These are phyloP conservation scores for Hycleus phaleratus DNA, from an alignment of 1,140 invertebrate species.

Conservation along the genomic window DNA sequence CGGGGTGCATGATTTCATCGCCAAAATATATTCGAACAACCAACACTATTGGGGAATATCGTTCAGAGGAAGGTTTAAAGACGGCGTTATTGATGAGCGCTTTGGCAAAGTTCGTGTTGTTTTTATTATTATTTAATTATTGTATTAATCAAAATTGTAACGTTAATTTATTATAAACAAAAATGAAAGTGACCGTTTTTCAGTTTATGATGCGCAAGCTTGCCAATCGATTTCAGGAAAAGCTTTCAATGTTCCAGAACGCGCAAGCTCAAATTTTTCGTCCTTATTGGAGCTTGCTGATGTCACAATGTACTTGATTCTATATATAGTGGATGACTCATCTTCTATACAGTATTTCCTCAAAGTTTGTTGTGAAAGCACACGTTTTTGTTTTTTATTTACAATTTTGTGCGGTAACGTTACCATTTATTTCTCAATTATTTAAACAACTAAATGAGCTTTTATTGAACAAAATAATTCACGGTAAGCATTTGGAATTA, in stretches of 20 bases:
- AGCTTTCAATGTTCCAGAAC: slow-evolving; percentile 11
- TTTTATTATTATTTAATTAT: no score
- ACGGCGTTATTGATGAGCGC: no score
- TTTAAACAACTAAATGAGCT: no score
- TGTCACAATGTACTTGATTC: slow-evolving; percentile 29
- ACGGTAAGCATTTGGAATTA: neutral
- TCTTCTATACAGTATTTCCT: slow-evolving; percentile 33
- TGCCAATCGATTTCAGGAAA: slow-evolving; percentile 22
- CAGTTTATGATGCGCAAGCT: slow-evolving; percentile 13
- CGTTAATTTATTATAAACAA: neutral
- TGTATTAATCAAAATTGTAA: no score
- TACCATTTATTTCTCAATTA: neutral
- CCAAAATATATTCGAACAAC: no score
- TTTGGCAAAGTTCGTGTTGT: no score
- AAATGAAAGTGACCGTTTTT: slow-evolving; percentile 20
- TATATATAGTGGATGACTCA: slow-evolving; percentile 38
- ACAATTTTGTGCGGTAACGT: slow-evolving; percentile 11
- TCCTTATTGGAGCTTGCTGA: slow-evolving; percentile 27
- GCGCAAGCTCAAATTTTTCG: slow-evolving; percentile 23
- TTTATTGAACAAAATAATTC: neutral
- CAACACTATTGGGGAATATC: no score
- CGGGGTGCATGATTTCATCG: no score
- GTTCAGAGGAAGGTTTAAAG: no score
- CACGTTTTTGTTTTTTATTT: slow-evolving; percentile 16
- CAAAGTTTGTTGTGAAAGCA: slow-evolving; percentile 19